A percentile compares a stretch with the other conserved stretches of the same genome.
Conservation (phyloP, 2,797 vertebrate species). For the Dryobates pubescens region DNA sequence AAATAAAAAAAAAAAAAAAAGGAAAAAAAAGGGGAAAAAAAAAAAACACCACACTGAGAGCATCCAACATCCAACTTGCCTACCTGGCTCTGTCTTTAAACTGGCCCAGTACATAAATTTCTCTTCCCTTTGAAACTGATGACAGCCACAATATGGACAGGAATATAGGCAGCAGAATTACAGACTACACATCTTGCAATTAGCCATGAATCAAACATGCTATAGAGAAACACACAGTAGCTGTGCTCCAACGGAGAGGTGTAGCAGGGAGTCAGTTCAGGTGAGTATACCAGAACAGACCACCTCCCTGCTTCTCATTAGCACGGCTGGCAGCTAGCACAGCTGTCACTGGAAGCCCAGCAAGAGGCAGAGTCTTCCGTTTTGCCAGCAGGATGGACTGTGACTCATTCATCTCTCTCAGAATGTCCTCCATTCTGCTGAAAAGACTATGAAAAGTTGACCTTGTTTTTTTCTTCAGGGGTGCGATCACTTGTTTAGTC, state of each 20-base stretch:
- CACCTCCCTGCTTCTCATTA: neutral
- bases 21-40: neutral
- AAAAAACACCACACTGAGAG: neutral
- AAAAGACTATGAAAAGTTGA: neutral
- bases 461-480: neutral
- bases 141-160: neutral
- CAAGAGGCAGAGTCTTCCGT: neutral
- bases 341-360: neutral
- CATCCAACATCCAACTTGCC: neutral
- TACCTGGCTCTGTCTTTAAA: neutral
- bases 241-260: neutral
- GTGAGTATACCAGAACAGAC: neutral
- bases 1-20: too few species aligned
- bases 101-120: neutral
- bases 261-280: neutral
- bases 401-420: neutral
- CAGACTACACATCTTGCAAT: neutral
- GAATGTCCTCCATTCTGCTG: neutral
- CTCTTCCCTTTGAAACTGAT: neutral
- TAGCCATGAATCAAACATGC: neutral
- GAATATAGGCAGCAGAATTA: neutral
- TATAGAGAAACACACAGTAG: neutral
- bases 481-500: neutral
- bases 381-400: neutral
- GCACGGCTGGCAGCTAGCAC: neutral